Percentiles rank a stretch among this genome's conserved stretches.
Conservation (phyloP, 2,888 invertebrate genomes). For the Caenorhabditis sp. region DNA sequence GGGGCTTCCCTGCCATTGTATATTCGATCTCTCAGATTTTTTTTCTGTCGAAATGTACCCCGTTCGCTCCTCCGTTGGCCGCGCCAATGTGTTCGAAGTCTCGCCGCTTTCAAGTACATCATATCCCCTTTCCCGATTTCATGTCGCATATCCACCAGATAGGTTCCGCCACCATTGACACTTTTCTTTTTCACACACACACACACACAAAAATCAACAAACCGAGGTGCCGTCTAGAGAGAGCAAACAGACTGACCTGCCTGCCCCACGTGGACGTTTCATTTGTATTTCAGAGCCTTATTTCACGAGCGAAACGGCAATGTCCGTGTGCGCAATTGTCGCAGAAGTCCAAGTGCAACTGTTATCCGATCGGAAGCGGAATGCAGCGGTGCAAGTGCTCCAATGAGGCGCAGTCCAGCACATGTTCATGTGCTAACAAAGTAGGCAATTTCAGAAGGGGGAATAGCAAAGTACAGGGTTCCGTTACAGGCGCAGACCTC, state of each 20-base stretch:
- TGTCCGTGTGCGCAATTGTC: slow-evolving; percentile 65
- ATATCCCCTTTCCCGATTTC: slow-evolving; percentile 26
- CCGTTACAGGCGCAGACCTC: slow-evolving; percentile 52
- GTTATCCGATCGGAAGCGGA: slow-evolving; percentile 53
- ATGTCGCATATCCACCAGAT: slow-evolving; percentile 5
- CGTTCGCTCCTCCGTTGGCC: slow-evolving; percentile 7
- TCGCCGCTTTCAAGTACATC: slow-evolving; percentile 39
- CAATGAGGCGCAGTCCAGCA: slow-evolving; percentile 39
- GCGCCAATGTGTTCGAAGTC: slow-evolving; percentile 39
- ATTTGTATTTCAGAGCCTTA: slow-evolving; percentile 53
- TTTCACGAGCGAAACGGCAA: slow-evolving; percentile 59
- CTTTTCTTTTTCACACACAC: slow-evolving; percentile 5
- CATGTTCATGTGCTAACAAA: slow-evolving; percentile 52
- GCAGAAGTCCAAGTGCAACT: slow-evolving; percentile 58
- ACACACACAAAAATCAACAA: slow-evolving; percentile 37
- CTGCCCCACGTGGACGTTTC: slow-evolving; percentile 1
- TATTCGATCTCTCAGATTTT: no score
- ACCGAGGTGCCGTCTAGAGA: slow-evolving; percentile 12
- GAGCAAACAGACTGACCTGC: slow-evolving; percentile 24
- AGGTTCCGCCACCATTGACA: slow-evolving; percentile 50
- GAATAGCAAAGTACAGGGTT: not conserved
- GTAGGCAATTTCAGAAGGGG: not conserved
- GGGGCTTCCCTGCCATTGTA: no score
- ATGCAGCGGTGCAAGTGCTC: slow-evolving; percentile 62
- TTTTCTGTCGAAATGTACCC: no score